Evolutionary conservation across 2,113 vertebrate genomes (phyloP).

Genomic region (Sisor rabdophorus): DNA sequence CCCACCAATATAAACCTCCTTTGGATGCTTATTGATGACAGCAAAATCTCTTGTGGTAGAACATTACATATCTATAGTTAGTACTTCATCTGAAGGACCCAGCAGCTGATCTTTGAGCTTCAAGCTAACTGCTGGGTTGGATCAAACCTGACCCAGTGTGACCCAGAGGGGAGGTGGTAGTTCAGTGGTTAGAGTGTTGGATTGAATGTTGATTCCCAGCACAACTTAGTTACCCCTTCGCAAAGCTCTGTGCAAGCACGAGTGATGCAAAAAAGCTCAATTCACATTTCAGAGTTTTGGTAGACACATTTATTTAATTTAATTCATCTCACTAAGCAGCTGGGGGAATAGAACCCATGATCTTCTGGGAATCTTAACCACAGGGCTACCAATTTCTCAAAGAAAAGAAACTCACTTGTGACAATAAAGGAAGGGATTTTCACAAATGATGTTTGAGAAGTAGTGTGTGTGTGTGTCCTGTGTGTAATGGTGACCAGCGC

Average conservation of each 20-base stretch:
- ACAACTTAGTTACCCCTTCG: no score
- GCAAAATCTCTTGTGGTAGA: background rate
- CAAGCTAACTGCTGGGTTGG: background rate
- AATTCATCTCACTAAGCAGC: no score
- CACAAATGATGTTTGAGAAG: background rate
- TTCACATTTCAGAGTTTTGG: no score
- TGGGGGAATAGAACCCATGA: no score
- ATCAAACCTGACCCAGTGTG: background rate
- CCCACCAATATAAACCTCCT: background rate
- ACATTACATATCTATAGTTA: background rate
- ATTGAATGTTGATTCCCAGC: no score
- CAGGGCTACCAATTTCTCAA: background rate
- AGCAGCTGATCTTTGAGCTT: background rate
- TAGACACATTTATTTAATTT: no score
- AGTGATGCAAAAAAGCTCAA: background rate
- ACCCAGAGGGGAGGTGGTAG: no score
- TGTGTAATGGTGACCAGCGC: background rate
- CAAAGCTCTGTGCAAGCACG: no score
- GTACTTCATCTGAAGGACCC: background rate
- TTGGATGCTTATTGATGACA: background rate
- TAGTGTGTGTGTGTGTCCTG: conserved; percentile 1
- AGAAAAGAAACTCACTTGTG: background rate
- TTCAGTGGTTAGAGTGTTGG: no score
- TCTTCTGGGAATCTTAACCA: no score
- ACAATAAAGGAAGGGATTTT: background rate